Evolutionary conservation across 2,113 vertebrate genomes (phyloP).

Genomic region (Struthio camelus): DNA sequence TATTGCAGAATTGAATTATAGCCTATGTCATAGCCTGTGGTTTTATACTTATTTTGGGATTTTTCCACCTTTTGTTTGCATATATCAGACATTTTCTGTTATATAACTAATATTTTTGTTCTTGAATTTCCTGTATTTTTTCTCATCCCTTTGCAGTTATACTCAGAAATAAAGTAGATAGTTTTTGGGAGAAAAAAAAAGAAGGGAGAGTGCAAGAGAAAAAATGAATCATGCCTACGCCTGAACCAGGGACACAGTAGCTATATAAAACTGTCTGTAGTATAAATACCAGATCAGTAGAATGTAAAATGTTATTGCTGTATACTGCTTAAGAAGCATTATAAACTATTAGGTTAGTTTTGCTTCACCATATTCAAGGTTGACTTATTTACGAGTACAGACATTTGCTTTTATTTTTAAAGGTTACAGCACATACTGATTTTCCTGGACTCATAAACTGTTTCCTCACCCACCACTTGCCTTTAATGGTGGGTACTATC

Average conservation of each 20-base stretch:
- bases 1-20: background rate
- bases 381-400: background rate
- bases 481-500: background rate
- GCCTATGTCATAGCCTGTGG: background rate
- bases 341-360: background rate
- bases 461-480: background rate
- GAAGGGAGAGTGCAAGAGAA: background rate
- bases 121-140: background rate
- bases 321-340: background rate
- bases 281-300: constrained; percentile 34
- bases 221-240: constrained; percentile 17
- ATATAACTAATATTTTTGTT: background rate
- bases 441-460: background rate
- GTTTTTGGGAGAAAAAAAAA: background rate
- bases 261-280: background rate
- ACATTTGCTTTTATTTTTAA: background rate
- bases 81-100: constrained; percentile 10
- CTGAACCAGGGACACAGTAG: background rate
- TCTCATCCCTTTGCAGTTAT: background rate
- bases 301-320: background rate
- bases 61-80: constrained; percentile 9
- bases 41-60: background rate
- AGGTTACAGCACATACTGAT: background rate
- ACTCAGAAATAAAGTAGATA: constrained; percentile 2
- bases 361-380: background rate